A percentile compares a stretch with the other conserved stretches of the same genome.
These are phyloP conservation scores for Notothenia rossii DNA, from an alignment of 2,113 vertebrate species.

Conservation along the genomic window DNA sequence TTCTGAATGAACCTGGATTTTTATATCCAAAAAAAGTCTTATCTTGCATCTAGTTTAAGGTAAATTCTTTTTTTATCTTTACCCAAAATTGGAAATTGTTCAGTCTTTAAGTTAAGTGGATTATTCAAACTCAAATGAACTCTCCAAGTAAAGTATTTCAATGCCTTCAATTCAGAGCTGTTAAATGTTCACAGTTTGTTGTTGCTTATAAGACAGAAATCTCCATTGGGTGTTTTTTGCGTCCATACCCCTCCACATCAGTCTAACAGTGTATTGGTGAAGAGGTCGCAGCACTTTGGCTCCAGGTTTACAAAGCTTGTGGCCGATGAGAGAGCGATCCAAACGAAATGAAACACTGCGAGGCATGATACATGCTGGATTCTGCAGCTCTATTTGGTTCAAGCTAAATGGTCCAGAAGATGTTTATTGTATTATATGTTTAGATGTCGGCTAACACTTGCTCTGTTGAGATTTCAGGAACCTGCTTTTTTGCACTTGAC, in stretches of 20 bases:
- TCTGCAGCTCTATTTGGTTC: slow-evolving; percentile 65
- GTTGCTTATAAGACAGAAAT: no score
- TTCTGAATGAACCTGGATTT: neutral
- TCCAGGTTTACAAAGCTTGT: slow-evolving; percentile 49
- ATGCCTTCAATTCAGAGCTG: no score
- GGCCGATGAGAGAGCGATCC: slow-evolving; percentile 28
- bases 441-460: slow-evolving; percentile 20
- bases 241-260: neutral
- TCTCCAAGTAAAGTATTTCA: no score
- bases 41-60: neutral
- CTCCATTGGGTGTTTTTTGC: no score
- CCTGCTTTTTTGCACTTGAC: slow-evolving; percentile 22
- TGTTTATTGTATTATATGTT: slow-evolving; percentile 22
- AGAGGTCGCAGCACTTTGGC: slow-evolving; percentile 45
- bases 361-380: slow-evolving; percentile 68
- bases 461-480: slow-evolving; percentile 45
- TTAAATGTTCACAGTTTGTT: no score
- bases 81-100: no score
- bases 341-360: slow-evolving; percentile 48
- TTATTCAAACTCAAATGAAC: no score
- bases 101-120: no score
- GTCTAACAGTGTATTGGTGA: slow-evolving; percentile 9
- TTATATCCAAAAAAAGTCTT: neutral
- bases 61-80: no score
- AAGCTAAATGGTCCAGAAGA: slow-evolving; percentile 55